These are phyloP conservation scores for Trachelus tabidus DNA, from an alignment of 2,888 invertebrate species.

Conservation along the genomic window DNA sequence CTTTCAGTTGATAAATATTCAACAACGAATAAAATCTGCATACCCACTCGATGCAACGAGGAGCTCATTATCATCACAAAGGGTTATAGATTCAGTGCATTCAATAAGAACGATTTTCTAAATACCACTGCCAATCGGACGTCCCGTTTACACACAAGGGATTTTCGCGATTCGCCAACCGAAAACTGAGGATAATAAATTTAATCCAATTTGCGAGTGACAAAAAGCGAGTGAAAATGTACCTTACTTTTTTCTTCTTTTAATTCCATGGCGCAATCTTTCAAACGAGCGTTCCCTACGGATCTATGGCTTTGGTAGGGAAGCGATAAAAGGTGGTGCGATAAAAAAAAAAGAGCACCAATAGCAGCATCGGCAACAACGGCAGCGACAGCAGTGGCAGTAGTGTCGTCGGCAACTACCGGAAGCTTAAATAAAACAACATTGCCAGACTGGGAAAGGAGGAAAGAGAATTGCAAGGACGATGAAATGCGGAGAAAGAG, in stretches of 20 bases:
- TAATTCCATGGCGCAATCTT: not conserved
- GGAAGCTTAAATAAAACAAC: constrained; percentile 29
- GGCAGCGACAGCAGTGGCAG: not conserved
- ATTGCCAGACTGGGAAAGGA: constrained; percentile 5
- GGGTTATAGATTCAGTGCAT: not conserved
- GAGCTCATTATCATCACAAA: constrained; percentile 7
- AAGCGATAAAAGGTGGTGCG: not conserved
- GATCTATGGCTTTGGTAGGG: not conserved
- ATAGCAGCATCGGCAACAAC: not conserved
- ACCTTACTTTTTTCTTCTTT: not conserved
- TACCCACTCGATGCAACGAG: not conserved
- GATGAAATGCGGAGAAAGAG: constrained; percentile 5
- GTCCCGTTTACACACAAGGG: not conserved
- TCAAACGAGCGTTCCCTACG: not conserved
- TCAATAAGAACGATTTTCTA: not conserved
- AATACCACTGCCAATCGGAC: not conserved
- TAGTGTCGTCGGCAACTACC: not conserved
- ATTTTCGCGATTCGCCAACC: not conserved
- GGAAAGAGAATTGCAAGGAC: not conserved
- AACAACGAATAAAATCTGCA: constrained; percentile 4
- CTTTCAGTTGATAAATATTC: constrained; percentile 5
- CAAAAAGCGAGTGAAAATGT: not conserved
- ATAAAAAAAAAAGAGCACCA: not conserved
- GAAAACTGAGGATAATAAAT: not conserved
- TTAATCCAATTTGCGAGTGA: not conserved